Base-by-base conservation (phyloP, 2,113 vertebrate species). In the Gambusia holbrooki region DNA sequence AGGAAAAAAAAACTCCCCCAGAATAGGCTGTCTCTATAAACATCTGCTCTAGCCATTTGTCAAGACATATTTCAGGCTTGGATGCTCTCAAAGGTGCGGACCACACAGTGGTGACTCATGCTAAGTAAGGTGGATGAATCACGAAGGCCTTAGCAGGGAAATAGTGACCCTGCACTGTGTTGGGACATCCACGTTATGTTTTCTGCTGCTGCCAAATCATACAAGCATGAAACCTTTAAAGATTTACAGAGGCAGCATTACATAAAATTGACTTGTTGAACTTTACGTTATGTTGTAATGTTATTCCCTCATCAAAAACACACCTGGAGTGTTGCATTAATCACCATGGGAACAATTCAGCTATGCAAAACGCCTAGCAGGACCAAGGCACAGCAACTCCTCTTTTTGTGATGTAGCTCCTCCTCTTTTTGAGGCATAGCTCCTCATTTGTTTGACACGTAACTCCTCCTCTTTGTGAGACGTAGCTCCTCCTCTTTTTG, bases 91-190 rank as follows among this genome's bases (percentile, higher is more conserved):
- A 80, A 88, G 84, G 75, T 85, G 83, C 74, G 75, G 76, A 75
- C 45, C 15, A 27, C 71, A 73, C 66, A 29, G 77, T 60, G 61
- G 74, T 89, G 83, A 89, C 80, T 90, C 83, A 84, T 63, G 33
- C 74, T 35, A 74, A 82, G 76, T 76, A 74, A 33, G 80, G 51
- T 5, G 74, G 35, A 85, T 87, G 87, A 91, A 82, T 90, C 87
- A 92, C 51, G 1, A 35, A 74, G 30, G 67, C 27, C 70, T 1
- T 22, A 77, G 77, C 74, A 33, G 22, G 14, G 72, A 69, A 75
- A 28, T 1, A 54, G 65, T 27, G 37, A 81, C 30, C 17, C 25
- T 1, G 8, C 37, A 61, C 45, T 27, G 33, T 54, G 66, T 76
- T 54, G 67, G 33, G 69, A 62, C 67, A 73, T 1, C 69, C 73